These are phyloP conservation scores for Artemia sinica DNA, from an alignment of 2,888 invertebrate genomes.

Conservation along the genomic window DNA sequence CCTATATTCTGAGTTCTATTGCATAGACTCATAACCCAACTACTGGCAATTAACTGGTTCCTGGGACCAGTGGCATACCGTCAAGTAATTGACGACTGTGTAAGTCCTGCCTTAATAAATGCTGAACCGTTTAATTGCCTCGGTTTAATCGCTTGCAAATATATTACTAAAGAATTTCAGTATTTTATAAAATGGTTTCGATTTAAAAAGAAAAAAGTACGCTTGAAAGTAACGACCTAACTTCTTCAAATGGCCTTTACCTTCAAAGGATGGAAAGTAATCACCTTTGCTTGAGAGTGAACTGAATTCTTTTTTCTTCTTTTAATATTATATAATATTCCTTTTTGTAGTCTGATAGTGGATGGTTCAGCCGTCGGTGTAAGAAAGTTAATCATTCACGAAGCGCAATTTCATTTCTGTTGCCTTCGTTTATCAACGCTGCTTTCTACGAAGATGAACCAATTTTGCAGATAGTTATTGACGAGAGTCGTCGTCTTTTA, in stretches of 20 bases:
- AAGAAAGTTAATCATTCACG: constrained; percentile 87
- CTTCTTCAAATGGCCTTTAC: background rate
- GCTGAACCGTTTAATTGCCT: no score
- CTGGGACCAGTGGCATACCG: no score
- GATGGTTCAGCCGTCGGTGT: constrained; percentile 88
- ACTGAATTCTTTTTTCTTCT: constrained; percentile 10
- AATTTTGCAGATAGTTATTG: constrained; percentile 68
- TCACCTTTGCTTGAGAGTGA: constrained; percentile 12
- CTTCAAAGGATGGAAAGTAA: background rate
- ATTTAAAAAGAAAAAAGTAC: background rate
- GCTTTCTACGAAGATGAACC: constrained; percentile 65
- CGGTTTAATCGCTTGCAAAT: no score
- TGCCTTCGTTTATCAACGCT: constrained; percentile 73
- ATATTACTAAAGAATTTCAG: no score
- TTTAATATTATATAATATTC: constrained; percentile 30
- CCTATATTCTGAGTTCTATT: no score
- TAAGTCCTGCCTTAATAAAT: no score
- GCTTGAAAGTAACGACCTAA: background rate
- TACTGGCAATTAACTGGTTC: no score
- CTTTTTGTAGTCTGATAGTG: constrained; percentile 36
- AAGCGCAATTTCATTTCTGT: constrained; percentile 62
- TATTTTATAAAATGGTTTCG: no score
- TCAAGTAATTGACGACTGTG: no score
- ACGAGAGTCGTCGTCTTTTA: constrained; percentile 69
- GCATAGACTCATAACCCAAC: no score